These are phyloP conservation scores for Paramormyrops kingsleyae DNA, from an alignment of 2,113 vertebrate species.

Conservation along the genomic window DNA sequence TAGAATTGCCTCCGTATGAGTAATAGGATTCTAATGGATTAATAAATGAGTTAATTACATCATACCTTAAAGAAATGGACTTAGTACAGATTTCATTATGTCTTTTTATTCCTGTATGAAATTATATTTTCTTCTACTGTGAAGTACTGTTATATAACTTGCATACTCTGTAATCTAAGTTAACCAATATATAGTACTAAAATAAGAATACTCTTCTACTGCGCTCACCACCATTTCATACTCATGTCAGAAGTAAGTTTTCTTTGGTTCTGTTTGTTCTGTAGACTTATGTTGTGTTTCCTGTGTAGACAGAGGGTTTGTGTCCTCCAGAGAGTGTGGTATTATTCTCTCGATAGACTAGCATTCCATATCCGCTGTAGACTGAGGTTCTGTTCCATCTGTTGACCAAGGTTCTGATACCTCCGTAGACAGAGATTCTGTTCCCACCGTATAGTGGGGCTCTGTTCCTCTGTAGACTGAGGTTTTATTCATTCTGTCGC, in stretches of 20 bases:
- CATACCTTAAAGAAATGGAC: background rate
- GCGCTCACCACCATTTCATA: background rate
- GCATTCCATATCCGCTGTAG: background rate
- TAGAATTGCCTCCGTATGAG: background rate
- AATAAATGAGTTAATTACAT: background rate
- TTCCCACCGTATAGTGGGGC: background rate
- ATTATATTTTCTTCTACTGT: background rate
- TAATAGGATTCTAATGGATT: background rate
- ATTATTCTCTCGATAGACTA: background rate
- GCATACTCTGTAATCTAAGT: background rate
- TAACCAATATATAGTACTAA: background rate
- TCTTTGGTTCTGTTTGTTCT: background rate
- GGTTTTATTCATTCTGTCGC: background rate
- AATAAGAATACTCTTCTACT: background rate
- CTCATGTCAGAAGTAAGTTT: background rate
- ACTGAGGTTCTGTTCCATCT: background rate
- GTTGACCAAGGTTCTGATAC: background rate
- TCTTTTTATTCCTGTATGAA: background rate
- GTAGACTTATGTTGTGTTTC: background rate
- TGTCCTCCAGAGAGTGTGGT: background rate
- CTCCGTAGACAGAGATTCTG: background rate
- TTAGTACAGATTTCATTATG: background rate
- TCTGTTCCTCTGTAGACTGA: background rate
- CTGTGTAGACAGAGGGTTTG: background rate
- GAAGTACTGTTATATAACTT: background rate